Conservation (phyloP, 2,797 vertebrate genomes). For the Platyrinchus mystaceus region DNA sequence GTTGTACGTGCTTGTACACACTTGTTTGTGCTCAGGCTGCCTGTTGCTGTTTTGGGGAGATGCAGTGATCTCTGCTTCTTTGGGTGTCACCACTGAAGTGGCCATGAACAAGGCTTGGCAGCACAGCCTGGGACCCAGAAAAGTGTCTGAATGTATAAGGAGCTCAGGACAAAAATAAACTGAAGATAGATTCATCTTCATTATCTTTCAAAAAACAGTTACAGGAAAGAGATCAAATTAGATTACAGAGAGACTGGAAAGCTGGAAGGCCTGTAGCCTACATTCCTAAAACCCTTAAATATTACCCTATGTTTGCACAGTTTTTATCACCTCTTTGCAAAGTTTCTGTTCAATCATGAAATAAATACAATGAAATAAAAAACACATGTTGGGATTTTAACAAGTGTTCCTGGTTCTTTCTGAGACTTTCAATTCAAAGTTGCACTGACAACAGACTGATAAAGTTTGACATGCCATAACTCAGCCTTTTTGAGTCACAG, state of each 20-base stretch:
- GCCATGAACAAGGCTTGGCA: neutral
- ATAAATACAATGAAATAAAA: constrained; percentile 28
- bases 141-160: neutral
- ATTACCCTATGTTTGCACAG: neutral
- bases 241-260: neutral
- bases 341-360: neutral
- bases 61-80: neutral
- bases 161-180: neutral
- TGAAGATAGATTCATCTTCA: neutral
- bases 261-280: neutral
- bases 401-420: neutral
- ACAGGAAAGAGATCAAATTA: neutral
- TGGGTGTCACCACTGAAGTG: neutral
- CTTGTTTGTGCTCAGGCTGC: neutral
- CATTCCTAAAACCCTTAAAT: constrained; percentile 1
- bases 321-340: constrained; percentile 33
- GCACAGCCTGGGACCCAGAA: neutral
- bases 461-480: neutral
- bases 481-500: neutral
- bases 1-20: neutral
- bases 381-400: neutral
- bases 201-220: neutral
- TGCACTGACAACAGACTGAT: neutral
- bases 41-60: neutral
- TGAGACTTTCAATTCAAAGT: neutral